Evolutionary conservation across 2,797 vertebrate genomes (phyloP), one percentile per base, ranked within the genome.

Genomic region (Lithobates sylvaticus): DNA sequence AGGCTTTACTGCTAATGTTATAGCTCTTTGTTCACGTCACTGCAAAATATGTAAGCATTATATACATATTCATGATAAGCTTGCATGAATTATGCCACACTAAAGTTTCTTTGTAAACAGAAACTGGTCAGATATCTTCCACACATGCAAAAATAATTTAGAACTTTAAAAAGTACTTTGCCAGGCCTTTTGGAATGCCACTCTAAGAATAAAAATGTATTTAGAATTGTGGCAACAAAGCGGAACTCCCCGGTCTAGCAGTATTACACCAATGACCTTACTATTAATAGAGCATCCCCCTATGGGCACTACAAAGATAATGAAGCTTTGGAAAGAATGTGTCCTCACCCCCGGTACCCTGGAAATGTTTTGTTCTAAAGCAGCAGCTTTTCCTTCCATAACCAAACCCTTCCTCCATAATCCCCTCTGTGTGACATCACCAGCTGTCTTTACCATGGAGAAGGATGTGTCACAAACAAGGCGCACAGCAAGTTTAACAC

Each of bases 341-440:
- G 27, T 87, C 27, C 81, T 69, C 61, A 80, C 79, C 61, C 86
- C 86, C 86, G 86, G 86, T 87, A 87, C 86, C 86, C 86, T 87
- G 86, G 81, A 87, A 87, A 87, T 87, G 86, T 87, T 87, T 87
- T 87, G 86, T 87, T 87, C 86, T 83, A 84, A 47, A 65, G 71
- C 76, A 84, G 86, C 81, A 83, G 86, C 86, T 79, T 87, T 87
- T 87, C 86, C 86, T 87, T 87, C 86, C 86, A 87, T 76, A 87
- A 87, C 86, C 86, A 87, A 87, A 79, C 86, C 86, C 86, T 87
- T 87, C 86, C 86, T 87, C 84, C 86, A 87, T 80, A 87, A 87
- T 80, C 76, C 81, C 75, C 29, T 87, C 64, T 42, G 27, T 79
- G 71, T 87, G 86, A 87, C 86, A 87, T 84, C 81, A 80, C 76